These are phyloP conservation scores for Lagodon rhomboides DNA, from an alignment of 2,797 vertebrate genomes.

Conservation along the genomic window DNA sequence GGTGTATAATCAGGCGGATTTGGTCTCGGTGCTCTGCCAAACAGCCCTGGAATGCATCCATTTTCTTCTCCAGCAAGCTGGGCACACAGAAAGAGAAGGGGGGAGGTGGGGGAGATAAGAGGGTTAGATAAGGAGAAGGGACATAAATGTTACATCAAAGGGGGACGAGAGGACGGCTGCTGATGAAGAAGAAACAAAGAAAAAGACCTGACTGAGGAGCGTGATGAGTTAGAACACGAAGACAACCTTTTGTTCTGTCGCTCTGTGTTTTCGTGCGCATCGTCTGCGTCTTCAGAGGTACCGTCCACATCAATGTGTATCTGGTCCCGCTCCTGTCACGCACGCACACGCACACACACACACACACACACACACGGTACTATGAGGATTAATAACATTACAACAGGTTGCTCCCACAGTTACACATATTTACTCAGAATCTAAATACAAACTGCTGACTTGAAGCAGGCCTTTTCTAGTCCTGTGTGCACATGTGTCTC, in stretches of 20 bases:
- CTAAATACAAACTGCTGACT: background rate
- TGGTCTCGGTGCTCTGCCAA: constrained; percentile 48
- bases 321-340: constrained; percentile 37
- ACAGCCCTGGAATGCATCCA: constrained; percentile 38
- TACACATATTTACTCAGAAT: constrained; percentile 9
- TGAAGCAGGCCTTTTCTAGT: background rate
- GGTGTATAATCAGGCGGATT: constrained; percentile 31
- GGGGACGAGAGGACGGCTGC: background rate
- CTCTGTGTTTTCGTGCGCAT: background rate
- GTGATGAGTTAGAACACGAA: background rate
- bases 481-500: background rate
- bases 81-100: background rate
- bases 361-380: background rate
- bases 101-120: background rate
- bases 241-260: constrained; percentile 47
- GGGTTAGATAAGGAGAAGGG: constrained; percentile 3
- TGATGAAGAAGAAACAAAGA: background rate
- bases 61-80: constrained; percentile 66
- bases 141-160: constrained; percentile 28
- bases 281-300: background rate
- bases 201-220: background rate
- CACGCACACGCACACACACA: constrained; percentile 6
- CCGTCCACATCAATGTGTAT: constrained; percentile 36
- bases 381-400: constrained; percentile 2
- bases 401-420: constrained; percentile 2